A percentile compares a stretch with the other conserved stretches of the same genome.
These are phyloP conservation scores for Aromia moschata DNA, from an alignment of 2,888 invertebrate genomes.

Conservation along the genomic window DNA sequence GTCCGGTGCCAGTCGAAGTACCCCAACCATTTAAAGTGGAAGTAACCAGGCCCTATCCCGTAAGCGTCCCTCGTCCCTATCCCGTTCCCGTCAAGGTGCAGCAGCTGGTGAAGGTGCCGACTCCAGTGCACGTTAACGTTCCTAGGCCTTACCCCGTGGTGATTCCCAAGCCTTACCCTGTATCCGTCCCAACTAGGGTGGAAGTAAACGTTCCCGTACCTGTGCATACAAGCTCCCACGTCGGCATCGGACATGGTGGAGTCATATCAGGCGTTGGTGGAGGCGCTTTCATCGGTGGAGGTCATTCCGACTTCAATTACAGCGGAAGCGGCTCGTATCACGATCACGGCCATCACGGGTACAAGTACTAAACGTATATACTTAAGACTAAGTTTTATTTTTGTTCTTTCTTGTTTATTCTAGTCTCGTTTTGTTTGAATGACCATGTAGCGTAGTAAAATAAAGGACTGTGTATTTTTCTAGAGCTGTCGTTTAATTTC, in stretches of 20 bases:
- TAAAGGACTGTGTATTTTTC: constrained; percentile 8
- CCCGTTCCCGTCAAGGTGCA: constrained; percentile 52
- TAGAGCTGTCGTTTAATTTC: constrained; percentile 1
- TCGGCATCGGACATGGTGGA: constrained; percentile 36
- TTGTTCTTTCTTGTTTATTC: constrained; percentile 24
- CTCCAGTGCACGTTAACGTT: constrained; percentile 52
- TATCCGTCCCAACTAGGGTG: constrained; percentile 51
- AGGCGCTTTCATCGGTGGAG: constrained; percentile 17
- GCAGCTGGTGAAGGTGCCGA: constrained; percentile 53
- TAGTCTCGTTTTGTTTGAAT: constrained; percentile 28
- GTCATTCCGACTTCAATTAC: constrained; percentile 24
- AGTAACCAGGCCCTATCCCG: constrained; percentile 51
- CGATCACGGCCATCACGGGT: constrained; percentile 46
- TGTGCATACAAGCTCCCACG: constrained; percentile 40
- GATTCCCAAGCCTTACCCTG: constrained; percentile 53
- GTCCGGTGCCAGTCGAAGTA: constrained; percentile 53
- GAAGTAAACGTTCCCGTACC: constrained; percentile 53
- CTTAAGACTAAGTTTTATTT: not conserved
- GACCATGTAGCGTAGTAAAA: constrained; percentile 4
- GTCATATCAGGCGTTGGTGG: constrained; percentile 26
- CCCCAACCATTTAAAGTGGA: constrained; percentile 54
- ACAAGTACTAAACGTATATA: constrained; percentile 46
- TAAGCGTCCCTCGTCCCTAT: constrained; percentile 51
- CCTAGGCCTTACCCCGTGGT: constrained; percentile 55
- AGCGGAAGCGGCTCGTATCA: constrained; percentile 31